phyloP scores from a whole-genome alignment of 2,113 vertebrate species.

The Osmerus mordax region DNA sequence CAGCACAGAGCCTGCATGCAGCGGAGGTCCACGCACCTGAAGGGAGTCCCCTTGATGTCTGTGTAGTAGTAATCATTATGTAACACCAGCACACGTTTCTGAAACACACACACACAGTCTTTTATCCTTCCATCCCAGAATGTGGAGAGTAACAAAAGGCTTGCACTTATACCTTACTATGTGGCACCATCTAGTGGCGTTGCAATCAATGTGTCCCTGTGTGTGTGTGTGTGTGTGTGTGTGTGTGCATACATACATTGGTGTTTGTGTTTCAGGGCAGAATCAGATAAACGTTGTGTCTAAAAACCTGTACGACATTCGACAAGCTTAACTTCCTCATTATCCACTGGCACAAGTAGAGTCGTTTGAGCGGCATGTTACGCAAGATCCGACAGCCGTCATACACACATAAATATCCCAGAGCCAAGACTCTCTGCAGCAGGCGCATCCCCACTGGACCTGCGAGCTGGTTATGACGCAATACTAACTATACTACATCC shows the following conservation, averaged over 20 bases:
- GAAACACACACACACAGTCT: slow-evolving; percentile 48
- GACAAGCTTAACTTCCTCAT: too few relatives aligned
- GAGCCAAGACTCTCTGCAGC: too few relatives aligned
- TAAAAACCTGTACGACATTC: too few relatives aligned
- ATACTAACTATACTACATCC: too few relatives aligned
- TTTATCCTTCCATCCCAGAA: not conserved
- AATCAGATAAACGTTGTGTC: too few relatives aligned
- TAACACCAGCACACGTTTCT: slow-evolving; percentile 97
- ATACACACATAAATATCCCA: too few relatives aligned
- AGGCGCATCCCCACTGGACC: too few relatives aligned
- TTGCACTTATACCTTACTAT: slow-evolving; percentile 23
- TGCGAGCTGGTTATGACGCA: too few relatives aligned
- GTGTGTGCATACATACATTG: not conserved
- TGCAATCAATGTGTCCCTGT: not conserved
- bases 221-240: not conserved
- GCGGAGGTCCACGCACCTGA: slow-evolving; percentile 79
- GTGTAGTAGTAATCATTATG: slow-evolving; percentile 99
- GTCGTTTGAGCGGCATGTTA: too few relatives aligned
- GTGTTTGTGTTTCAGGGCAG: not conserved
- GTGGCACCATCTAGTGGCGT: slow-evolving; percentile 64
- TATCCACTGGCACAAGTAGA: too few relatives aligned
- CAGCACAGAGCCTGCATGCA: not conserved
- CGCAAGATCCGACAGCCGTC: too few relatives aligned
- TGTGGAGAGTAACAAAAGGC: not conserved
- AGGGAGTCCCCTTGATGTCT: slow-evolving; percentile 97